phyloP scores from a whole-genome alignment of 2,888 invertebrate species.

The Heliconius sara region DNA sequence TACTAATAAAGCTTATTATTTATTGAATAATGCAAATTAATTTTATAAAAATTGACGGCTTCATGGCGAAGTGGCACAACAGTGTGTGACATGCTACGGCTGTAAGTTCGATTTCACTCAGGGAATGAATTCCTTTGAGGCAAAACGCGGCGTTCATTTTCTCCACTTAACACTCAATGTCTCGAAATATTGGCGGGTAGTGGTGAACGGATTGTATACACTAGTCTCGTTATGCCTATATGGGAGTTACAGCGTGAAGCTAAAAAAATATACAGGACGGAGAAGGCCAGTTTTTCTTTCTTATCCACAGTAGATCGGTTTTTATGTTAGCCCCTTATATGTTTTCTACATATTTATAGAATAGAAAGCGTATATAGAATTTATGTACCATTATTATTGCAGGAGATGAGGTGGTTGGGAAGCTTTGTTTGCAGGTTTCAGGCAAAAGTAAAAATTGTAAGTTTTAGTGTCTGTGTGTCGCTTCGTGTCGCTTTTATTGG shows the following conservation, averaged over 20 bases:
- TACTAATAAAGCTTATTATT: neutral
- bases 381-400: conserved; percentile 54
- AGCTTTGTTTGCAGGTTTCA: conserved; percentile 69
- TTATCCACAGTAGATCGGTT: too few species aligned
- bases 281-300: too few species aligned
- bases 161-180: too few species aligned
- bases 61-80: neutral
- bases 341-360: neutral
- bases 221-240: too few species aligned
- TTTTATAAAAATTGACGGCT: neutral
- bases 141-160: too few species aligned
- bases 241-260: neutral
- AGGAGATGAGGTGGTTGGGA: conserved; percentile 73
- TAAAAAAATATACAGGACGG: neutral
- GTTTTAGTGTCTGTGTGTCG: conserved; percentile 27
- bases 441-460: conserved; percentile 59
- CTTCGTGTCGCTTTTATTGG: conserved; percentile 6
- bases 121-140: neutral
- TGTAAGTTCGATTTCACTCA: neutral
- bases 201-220: too few species aligned
- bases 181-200: too few species aligned
- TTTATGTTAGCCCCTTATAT: neutral
- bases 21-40: neutral
- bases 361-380: neutral
- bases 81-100: neutral